Percentiles rank a stretch among this genome's conserved stretches.
Evolutionary conservation across 2,113 vertebrate genomes (phyloP).

Genomic region (Shinisaurus crocodilurus): DNA sequence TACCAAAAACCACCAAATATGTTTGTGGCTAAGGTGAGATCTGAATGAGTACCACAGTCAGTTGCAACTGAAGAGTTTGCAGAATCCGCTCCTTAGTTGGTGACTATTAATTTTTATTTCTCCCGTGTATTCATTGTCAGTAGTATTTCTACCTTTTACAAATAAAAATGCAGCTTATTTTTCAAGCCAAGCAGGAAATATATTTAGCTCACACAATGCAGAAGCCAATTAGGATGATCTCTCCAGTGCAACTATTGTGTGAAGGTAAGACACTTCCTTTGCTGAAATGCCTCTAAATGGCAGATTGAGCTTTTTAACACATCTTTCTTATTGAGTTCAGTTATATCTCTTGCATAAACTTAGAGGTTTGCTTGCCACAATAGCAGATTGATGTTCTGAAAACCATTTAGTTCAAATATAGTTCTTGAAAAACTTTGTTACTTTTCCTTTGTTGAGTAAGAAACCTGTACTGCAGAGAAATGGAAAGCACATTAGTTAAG

Average conservation of each 20-base stretch:
- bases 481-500: neutral
- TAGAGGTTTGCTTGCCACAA: neutral
- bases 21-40: neutral
- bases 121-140: neutral
- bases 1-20: neutral
- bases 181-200: neutral
- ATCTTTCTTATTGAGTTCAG: neutral
- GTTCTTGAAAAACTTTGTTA: neutral
- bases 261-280: constrained; percentile 8
- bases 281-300: neutral
- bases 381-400: neutral
- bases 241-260: neutral
- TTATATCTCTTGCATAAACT: neutral
- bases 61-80: neutral
- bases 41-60: neutral
- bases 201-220: neutral
- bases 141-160: neutral
- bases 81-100: neutral
- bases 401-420: rapidly evolving
- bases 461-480: neutral
- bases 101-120: neutral
- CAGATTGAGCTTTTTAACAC: neutral
- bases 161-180: constrained; percentile 6
- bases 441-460: neutral
- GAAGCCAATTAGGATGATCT: constrained; percentile 4